Evolutionary conservation across 92 coral and sea anemone species (phyloP).

Genomic region (Paramuricea clavata): DNA sequence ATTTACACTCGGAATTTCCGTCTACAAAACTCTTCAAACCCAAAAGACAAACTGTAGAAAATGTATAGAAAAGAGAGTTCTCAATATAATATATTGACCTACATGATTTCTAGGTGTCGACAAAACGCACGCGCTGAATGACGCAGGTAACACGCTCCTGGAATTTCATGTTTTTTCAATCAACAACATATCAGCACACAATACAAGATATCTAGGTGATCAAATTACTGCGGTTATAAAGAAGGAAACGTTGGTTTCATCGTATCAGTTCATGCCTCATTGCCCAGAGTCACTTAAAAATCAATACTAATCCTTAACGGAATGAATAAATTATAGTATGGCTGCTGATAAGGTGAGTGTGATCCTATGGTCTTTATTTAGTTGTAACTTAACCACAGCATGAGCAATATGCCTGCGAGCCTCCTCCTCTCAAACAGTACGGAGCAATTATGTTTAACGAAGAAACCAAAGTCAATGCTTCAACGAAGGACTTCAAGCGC

Average conservation of each 20-base stretch:
- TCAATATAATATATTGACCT: too few relatives aligned
- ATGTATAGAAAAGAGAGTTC: background rate
- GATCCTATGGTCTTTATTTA: background rate
- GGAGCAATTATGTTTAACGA: background rate
- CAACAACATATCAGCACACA: background rate
- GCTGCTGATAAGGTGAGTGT: constrained; percentile 42
- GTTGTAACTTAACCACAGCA: background rate
- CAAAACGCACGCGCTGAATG: background rate
- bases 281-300: background rate
- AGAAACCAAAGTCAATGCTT: constrained; percentile 13
- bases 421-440: background rate
- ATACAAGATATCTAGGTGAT: background rate
- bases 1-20: too few relatives aligned
- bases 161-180: background rate
- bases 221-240: constrained; percentile 11
- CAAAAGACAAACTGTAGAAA: background rate
- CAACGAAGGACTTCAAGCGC: constrained; percentile 1
- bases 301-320: background rate
- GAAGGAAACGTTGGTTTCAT: background rate
- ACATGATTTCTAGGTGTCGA: background rate
- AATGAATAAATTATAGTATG: constrained; percentile 19
- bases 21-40: background rate
- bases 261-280: constrained; percentile 11
- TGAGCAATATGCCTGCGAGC: background rate
- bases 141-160: background rate